Base-by-base conservation (phyloP, 2,113 vertebrate genomes). In the Epinephelus lanceolatus region DNA sequence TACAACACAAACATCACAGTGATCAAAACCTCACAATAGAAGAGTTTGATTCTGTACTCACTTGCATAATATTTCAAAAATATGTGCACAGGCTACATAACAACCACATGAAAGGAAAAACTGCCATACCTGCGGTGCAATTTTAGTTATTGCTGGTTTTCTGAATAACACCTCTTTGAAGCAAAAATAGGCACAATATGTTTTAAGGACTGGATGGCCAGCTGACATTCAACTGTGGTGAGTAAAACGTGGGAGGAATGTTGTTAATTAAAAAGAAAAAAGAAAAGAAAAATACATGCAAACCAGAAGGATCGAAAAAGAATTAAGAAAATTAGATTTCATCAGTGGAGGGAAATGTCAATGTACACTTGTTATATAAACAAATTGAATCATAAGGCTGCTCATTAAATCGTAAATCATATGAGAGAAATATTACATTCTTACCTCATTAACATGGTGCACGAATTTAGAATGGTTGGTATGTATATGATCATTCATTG, bases 141-240 rank as follows among this genome's bases (percentile, higher is more conserved):
- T 70, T 80, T 84, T 72, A 59, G 68, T 61, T 10, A 14, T 73
- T 85, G 85, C 80, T 83, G 74, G 53, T 71, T 87, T 82, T 87
- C 78, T 71, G 60, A 67, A 75, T 18, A 67, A 74, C 15, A 82
- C 61, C 23, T 76, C 37, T 37, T 59, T 72, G 17, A 76, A 77
- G 68, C 45, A 67, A 49, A 67, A 74, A 65, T 59, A 92, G 78
- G 85, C 80, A 83, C 75, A 71, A 2, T 66, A 66, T 62, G 2
- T 59, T 30, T 70, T 61, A 65, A 82, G 65, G 74, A 57, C 56
- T 81, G 37, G 79, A 66, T 3, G 66, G 63, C 68, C 55, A 81
- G 47, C 62, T 78, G 42, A 86, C 53, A 85, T 89, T 89, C 80
- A 11, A 73, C 61, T 81, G 71, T 77, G 80, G 80, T 71, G 71